phyloP scores from a whole-genome alignment of 2,888 invertebrate genomes.

The Xanthorhoe spadicearia region DNA sequence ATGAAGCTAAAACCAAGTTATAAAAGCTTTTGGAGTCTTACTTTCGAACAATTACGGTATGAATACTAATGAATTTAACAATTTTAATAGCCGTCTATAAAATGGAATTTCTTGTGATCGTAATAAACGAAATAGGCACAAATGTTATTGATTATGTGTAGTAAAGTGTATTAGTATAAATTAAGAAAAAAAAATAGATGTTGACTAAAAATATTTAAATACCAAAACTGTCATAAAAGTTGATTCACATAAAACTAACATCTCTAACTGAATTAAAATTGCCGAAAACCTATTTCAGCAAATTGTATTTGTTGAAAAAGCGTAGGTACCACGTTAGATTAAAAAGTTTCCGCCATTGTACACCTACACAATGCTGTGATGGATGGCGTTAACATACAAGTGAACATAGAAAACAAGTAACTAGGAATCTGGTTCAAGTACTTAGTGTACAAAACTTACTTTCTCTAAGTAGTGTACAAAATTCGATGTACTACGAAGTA shows the following conservation, averaged over 20 bases:
- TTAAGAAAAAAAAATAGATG: no score
- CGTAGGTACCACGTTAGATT: slow-evolving; percentile 28
- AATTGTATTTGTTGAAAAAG: slow-evolving; percentile 25
- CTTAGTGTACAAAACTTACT: no score
- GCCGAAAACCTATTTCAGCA: slow-evolving; percentile 14
- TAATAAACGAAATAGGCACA: no score
- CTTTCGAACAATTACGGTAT: slow-evolving; percentile 16
- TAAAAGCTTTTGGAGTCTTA: slow-evolving; percentile 12
- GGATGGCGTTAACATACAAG: slow-evolving; percentile 26
- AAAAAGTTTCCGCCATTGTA: slow-evolving; percentile 32
- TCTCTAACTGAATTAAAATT: background rate
- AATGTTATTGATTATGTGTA: no score
- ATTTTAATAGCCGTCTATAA: no score
- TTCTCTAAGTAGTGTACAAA: no score
- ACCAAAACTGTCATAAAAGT: no score
- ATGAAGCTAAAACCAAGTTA: slow-evolving; percentile 10
- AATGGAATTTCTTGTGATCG: no score
- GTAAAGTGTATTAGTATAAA: no score
- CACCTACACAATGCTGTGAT: slow-evolving; percentile 25
- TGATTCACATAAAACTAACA: no score
- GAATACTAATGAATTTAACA: background rate
- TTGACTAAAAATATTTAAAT: no score
- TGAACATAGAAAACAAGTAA: slow-evolving; percentile 7
- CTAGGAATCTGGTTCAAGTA: slow-evolving; percentile 1
- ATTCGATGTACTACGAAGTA: no score